Base-by-base conservation (phyloP, 2,797 vertebrate species). In the Typhlichthys subterraneus region DNA sequence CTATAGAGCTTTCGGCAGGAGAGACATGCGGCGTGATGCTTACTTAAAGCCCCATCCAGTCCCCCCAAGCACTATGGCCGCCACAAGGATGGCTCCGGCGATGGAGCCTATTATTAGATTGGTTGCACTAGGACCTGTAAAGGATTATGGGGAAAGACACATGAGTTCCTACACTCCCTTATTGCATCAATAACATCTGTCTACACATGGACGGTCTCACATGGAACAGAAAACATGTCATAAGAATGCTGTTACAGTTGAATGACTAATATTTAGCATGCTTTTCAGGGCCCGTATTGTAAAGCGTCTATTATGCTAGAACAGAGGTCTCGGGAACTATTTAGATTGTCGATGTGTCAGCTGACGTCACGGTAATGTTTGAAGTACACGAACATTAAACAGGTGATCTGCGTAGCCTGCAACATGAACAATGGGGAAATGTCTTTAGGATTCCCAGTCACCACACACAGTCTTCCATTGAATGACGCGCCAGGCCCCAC, bases 31-130 rank as follows among this genome's bases (percentile, higher is more conserved):
- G 88, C 86, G 70, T 85, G 82, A 92, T 96, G 95, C 98, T 99
- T 99, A 99, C 98, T 99, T 99, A 99, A 99, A 99, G 91, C 98
- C 98, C 98, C 98, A 99, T 96, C 98, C 98, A 94, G 98, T 99
- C 89, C 98, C 98, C 94, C 98, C 98, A 95, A 99, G 97, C 95
- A 99, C 98, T 98, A 99, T 99, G 92, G 98, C 97, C 91, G 97
- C 97, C 95, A 99, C 98, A 95, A 99, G 97, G 96, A 99, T 99
- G 95, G 98, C 98, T 93, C 98, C 97, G 93, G 98, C 98, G 94
- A 99, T 99, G 95, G 98, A 98, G 92, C 98, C 98, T 96, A 99
- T 99, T 95, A 99, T 99, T 93, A 99, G 96, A 95, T 99, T 99
- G 95, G 98, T 98, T 94, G 97, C 98, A 91, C 97, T 99, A 97